Base-by-base conservation (phyloP, 2,113 vertebrate genomes). In the Lamprologus callipterus region DNA sequence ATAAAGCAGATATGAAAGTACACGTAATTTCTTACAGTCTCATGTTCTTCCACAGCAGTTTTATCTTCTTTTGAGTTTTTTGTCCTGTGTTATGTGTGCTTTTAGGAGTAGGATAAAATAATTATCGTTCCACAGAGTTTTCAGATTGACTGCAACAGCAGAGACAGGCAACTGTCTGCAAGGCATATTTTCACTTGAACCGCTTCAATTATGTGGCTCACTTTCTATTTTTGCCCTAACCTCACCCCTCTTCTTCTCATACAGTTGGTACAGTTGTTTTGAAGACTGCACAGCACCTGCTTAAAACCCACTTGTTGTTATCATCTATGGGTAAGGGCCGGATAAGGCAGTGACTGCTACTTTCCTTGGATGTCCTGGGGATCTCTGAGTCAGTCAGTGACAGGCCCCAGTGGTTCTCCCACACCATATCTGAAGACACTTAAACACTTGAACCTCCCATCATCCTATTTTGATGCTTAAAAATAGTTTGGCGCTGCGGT, bases 191-290 rank as follows among this genome's bases (percentile, higher is more conserved):
- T 88, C 73, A 88, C 79, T 87, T 65, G 23, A 91, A 86, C 68
- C 83, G 49, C 83, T 91, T 89, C 91, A 91, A 94, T 93, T 90
- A 92, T 90, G 89, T 47, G 85, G 79, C 51, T 87, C 26, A 84
- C 81, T 89, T 91, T 95, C 94, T 94, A 94, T 95, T 95, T 94
- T 86, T 80, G 83, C 47, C 83, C 33, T 53, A 6, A 37, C 70
- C 80, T 65, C 57, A 14, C 21, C 70, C 47, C 7, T 28, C 80
- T 13, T n/a, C 19, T 68, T 54, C 23, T 73, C 51, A 79, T 73
- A 93, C 85, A 88, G 75, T 88, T 63, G 90, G 73, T 58, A 88
- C 94, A 94, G 92, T 94, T 95, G 92, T 85, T 89, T 81, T 31
- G 6, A 10, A 85, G 85, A 89, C 79, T 86, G 47, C 80, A 53